Evolutionary conservation across 2,797 vertebrate species (phyloP).

Genomic region (Merluccius polli): DNA sequence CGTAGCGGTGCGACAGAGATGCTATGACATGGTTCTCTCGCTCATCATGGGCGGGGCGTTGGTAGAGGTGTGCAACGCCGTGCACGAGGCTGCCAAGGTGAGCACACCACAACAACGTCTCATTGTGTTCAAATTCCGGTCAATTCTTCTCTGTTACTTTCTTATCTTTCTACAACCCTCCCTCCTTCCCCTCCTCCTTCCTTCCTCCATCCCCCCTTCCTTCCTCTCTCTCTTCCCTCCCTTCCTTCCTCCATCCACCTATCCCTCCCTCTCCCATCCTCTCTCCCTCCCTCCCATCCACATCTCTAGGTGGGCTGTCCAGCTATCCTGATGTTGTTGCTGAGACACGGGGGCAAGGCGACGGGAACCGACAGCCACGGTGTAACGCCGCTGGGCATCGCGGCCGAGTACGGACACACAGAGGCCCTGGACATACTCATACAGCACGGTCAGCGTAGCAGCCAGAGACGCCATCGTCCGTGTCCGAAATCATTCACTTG

Average conservation of each 20-base stretch:
- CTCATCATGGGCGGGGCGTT: conserved; percentile 78
- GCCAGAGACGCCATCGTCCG: too few relatives aligned
- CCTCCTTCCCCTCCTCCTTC: too few relatives aligned
- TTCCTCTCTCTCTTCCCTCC: too few relatives aligned
- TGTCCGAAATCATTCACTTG: too few relatives aligned
- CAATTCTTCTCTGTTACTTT: neutral
- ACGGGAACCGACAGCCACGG: conserved; percentile 74
- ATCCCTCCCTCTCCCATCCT: neutral
- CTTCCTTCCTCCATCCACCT: neutral
- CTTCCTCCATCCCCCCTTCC: too few relatives aligned
- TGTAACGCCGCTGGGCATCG: conserved; percentile 79
- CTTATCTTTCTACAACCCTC: too few relatives aligned
- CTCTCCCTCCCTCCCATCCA: neutral
- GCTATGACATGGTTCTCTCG: conserved; percentile 72
- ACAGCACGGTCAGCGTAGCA: conserved; percentile 68
- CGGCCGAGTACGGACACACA: conserved; percentile 76
- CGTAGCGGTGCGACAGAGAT: conserved; percentile 73
- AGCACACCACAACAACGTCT: conserved; percentile 4
- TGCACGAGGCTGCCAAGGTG: conserved; percentile 85
- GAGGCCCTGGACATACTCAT: conserved; percentile 82
- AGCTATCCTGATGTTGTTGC: conserved; percentile 74
- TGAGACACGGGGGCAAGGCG: conserved; percentile 75
- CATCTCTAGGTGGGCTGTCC: conserved; percentile 67
- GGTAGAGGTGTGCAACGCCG: conserved; percentile 83
- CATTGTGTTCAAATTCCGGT: too few relatives aligned